Conservation (phyloP, 1,140 invertebrate genomes). For the Drosophila tropicalis region DNA sequence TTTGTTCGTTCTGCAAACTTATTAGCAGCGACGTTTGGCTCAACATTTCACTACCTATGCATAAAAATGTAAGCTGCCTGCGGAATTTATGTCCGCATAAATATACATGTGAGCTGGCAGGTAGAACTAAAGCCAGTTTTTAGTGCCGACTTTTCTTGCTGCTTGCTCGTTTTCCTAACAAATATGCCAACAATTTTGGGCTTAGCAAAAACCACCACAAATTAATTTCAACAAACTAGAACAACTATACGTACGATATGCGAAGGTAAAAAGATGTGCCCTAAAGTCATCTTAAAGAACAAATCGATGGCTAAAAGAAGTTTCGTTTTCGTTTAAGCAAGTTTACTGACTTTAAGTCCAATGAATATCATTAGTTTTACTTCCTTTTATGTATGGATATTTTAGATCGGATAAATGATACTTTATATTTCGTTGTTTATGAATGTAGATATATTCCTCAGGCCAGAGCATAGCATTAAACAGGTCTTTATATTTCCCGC, state of each 20-base stretch:
- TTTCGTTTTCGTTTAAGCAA: no score
- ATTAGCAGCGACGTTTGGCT: conserved; percentile 75
- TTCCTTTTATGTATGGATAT: no score
- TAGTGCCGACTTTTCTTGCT: conserved; percentile 47
- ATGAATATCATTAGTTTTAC: no score
- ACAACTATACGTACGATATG: conserved; percentile 10
- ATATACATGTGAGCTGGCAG: conserved; percentile 61
- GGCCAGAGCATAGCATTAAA: no score
- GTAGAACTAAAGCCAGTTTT: conserved; percentile 66
- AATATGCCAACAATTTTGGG: conserved; percentile 50
- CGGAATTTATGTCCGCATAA: conserved; percentile 75
- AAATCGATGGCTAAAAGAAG: not conserved
- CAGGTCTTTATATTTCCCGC: no score
- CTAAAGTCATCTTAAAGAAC: not conserved
- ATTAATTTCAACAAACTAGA: conserved; percentile 57
- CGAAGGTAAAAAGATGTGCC: not conserved
- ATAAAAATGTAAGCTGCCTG: conserved; percentile 72
- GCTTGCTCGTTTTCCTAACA: conserved; percentile 14
- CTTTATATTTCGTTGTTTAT: no score
- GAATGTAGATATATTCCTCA: no score
- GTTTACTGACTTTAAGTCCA: no score
- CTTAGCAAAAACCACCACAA: conserved; percentile 61
- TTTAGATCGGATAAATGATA: no score
- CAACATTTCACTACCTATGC: conserved; percentile 66
- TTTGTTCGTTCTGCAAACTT: conserved; percentile 68